phyloP scores from a whole-genome alignment of 2,797 vertebrate genomes.

The Gymnoscopelus braueri region DNA sequence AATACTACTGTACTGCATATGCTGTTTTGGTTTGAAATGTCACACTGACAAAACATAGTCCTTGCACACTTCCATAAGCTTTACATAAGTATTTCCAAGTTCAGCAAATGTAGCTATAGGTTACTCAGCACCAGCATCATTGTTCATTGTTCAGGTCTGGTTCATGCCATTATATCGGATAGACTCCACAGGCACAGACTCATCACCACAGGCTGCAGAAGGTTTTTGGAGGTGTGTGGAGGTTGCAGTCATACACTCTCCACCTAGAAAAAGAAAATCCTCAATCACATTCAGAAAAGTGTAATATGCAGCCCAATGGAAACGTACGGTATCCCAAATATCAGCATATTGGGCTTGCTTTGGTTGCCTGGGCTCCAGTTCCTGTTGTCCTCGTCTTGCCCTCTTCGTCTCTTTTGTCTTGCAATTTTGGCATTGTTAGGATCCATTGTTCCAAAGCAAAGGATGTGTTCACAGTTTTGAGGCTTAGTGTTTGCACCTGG shows the following conservation, averaged over 20 bases:
- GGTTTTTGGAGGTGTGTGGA: no score
- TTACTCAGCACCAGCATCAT: not conserved
- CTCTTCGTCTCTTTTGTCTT: no score
- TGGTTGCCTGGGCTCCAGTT: no score
- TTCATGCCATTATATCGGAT: not conserved
- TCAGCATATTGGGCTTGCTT: no score
- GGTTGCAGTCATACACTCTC: no score
- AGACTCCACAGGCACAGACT: not conserved
- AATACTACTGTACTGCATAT: not conserved
- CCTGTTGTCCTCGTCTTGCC: no score
- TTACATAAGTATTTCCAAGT: not conserved
- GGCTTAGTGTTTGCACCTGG: no score
- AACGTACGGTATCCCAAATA: no score
- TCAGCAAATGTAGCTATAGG: not conserved
- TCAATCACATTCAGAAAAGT: not conserved
- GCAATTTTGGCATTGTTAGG: no score
- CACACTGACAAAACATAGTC: not conserved
- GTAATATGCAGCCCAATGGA: not conserved
- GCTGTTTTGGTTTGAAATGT: not conserved
- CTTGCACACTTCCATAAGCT: constrained; percentile 2
- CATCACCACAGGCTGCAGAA: not conserved
- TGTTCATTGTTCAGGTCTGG: not conserved
- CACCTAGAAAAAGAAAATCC: not conserved
- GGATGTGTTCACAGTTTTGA: no score
- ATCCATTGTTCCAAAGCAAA: no score